phyloP scores from a whole-genome alignment of 2,888 invertebrate species.

The Drosophila tripunctata region DNA sequence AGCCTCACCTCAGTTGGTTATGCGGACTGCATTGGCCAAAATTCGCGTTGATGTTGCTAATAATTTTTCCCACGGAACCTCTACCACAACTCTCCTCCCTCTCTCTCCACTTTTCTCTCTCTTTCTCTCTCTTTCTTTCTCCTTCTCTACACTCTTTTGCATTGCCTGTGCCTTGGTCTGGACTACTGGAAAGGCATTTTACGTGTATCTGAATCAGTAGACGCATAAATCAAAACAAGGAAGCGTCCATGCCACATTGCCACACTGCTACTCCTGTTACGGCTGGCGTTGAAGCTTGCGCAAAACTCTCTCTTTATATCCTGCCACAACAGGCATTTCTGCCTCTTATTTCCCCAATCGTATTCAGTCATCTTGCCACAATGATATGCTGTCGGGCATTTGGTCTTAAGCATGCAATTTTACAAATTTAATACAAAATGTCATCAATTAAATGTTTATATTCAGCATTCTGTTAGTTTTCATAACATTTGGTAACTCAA shows the following conservation, averaged over 20 bases:
- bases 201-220: constrained; percentile 55
- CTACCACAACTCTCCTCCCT: not conserved
- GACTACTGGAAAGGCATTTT: constrained; percentile 36
- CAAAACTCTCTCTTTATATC: no score
- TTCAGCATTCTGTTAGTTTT: no score
- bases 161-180: constrained; percentile 1
- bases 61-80: constrained; percentile 42
- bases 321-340: no score
- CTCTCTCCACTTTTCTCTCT: not conserved
- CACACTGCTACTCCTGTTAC: constrained; percentile 5
- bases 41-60: constrained; percentile 56
- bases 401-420: not conserved
- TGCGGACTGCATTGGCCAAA: constrained; percentile 32
- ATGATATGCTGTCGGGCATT: not conserved
- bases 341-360: not conserved
- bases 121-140: not conserved
- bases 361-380: no score
- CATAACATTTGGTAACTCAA: no score
- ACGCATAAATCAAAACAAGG: constrained; percentile 61
- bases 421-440: constrained; percentile 25
- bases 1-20: constrained; percentile 53
- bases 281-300: constrained; percentile 3
- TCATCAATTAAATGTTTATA: constrained; percentile 7
- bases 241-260: constrained; percentile 35
- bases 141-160: not conserved